A percentile compares a stretch with the other conserved stretches of the same genome.
Evolutionary conservation across 2,888 invertebrate genomes (phyloP).

Genomic region (Eristalis pertinax): DNA sequence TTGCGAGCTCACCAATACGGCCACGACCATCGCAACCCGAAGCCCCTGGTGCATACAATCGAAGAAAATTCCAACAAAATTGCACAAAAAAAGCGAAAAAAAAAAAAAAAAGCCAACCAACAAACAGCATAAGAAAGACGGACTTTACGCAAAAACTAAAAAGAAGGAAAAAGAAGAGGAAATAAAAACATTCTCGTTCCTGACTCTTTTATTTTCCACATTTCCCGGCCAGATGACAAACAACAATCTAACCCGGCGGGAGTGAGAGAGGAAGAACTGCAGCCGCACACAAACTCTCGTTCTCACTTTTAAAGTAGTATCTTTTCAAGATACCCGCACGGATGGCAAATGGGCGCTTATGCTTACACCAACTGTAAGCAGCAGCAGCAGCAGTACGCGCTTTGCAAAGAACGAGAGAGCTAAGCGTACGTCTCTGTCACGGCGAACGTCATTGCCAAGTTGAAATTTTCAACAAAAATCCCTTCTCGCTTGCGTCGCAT

Average conservation of each 20-base stretch:
- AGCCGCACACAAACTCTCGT: constrained; percentile 50
- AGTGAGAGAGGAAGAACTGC: constrained; percentile 55
- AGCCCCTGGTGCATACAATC: constrained; percentile 48
- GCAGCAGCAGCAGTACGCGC: constrained; percentile 12
- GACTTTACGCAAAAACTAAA: constrained; percentile 57
- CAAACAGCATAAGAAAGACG: constrained; percentile 23
- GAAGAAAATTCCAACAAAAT: constrained; percentile 66
- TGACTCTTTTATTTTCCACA: constrained; percentile 61
- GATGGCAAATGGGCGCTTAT: constrained; percentile 62
- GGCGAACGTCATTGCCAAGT: constrained; percentile 60
- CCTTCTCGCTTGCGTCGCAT: background rate
- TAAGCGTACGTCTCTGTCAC: background rate
- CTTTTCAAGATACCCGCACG: constrained; percentile 29
- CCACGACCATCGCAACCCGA: constrained; percentile 69
- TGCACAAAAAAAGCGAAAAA: constrained; percentile 30
- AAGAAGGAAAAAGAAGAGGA: background rate
- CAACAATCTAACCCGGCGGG: constrained; percentile 55
- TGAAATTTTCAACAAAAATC: constrained; percentile 24
- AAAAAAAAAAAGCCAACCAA: too few relatives aligned
- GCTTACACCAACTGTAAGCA: constrained; percentile 17
- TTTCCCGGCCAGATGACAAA: constrained; percentile 70
- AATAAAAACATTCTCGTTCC: constrained; percentile 31
- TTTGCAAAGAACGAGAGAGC: constrained; percentile 25
- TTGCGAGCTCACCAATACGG: constrained; percentile 52
- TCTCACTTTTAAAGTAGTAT: constrained; percentile 42